Base-by-base conservation (phyloP, 2,113 vertebrate species). In the Cyrtonyx montezumae region DNA sequence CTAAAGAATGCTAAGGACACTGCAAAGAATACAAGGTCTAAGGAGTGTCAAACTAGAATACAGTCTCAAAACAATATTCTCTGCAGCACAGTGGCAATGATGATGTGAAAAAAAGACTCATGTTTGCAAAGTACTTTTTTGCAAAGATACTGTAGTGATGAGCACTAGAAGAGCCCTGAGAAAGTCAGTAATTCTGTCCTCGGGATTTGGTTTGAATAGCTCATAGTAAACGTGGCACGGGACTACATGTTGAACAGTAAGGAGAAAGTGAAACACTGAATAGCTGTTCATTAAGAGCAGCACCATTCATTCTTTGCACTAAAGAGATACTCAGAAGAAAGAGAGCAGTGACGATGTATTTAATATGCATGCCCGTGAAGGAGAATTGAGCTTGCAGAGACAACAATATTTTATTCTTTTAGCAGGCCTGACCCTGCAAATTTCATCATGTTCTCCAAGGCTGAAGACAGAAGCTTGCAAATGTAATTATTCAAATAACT, bases 201-300 rank as follows among this genome's bases (percentile, higher is more conserved):
- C 0, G 0, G 69, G 79, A 76, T 86, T 79, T 30, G 40, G 40
- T 93, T 71, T 92, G 91, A 94, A 87, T 61, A 58, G 67, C 80
- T 71, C 82, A 69, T 51, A 93, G 85, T 71, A 91, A 88, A 81
- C 58, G 51, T 48, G 49, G 92, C 92, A 73, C 28, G 84, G 78
- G 69, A 81, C 77, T 69, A 92, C 91, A 84, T 53, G 70, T 86
- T 86, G 94, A 96, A 93, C 88, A 96, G 94, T 28, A 53, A 93
- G 94, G 49, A 87, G 92, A 95, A 96, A 96, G 88, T 92, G 95
- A 90, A 96, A 94, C 91, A 93, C 90, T 96, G 96, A 96, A 96
- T 95, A 96, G 95, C 80, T 87, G 95, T 81, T 96, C 95, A 92
- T 87, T 92, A 87, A 87, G 62, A 82, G 86, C 86, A 40, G 53